A percentile compares a stretch with the other conserved stretches of the same genome.
phyloP scores from a whole-genome alignment of 2,113 vertebrate genomes.

The Nymphicus hollandicus region DNA sequence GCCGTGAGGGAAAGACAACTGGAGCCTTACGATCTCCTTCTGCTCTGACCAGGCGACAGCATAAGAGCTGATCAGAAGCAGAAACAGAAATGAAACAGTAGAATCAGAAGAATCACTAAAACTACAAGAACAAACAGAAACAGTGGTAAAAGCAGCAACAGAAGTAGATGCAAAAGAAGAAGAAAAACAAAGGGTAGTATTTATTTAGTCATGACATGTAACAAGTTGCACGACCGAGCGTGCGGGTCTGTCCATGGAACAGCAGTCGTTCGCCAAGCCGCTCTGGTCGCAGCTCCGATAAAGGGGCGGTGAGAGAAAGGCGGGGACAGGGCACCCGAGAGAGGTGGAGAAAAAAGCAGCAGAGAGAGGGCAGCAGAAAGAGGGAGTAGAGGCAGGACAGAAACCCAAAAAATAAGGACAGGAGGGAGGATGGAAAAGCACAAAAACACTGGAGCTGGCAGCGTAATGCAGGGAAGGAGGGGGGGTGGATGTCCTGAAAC shows the following conservation, averaged over 20 bases:
- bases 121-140: not conserved
- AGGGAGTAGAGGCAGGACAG: not conserved
- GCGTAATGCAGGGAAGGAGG: not conserved
- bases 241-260: not conserved
- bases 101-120: not conserved
- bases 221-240: not conserved
- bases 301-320: not conserved
- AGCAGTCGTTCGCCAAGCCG: not conserved
- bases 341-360: not conserved
- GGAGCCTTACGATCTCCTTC: not conserved
- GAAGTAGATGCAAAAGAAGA: not conserved
- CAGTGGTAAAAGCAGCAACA: not conserved
- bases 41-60: not conserved
- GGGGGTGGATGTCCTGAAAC: fast-evolving
- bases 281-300: no score
- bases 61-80: not conserved
- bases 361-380: not conserved
- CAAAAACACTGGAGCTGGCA: not conserved
- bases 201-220: not conserved
- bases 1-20: not conserved
- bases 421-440: not conserved
- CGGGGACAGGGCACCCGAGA: not conserved
- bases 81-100: not conserved
- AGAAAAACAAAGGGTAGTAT: not conserved
- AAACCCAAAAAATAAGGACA: not conserved